phyloP scores from a whole-genome alignment of 2,888 invertebrate genomes.

The Scrobipalpa costella region DNA sequence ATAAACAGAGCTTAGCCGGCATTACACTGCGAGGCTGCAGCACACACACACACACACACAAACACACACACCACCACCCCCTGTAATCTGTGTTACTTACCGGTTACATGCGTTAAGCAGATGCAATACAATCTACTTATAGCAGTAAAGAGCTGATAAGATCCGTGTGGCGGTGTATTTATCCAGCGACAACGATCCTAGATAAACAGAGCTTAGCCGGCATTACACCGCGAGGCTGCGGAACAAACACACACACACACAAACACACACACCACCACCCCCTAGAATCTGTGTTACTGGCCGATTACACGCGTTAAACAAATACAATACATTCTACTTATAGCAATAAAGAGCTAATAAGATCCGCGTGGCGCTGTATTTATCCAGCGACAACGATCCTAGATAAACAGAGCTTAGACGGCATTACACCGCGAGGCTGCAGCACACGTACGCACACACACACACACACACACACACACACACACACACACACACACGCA shows the following conservation, averaged over 20 bases:
- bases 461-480: too few relatives aligned
- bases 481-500: too few relatives aligned
- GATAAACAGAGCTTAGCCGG: slow-evolving; percentile 18
- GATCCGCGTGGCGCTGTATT: slow-evolving; percentile 1
- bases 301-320: too few relatives aligned
- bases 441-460: neutral
- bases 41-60: slow-evolving; percentile 1
- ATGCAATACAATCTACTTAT: neutral
- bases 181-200: slow-evolving; percentile 4
- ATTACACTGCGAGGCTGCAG: neutral
- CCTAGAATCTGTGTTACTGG: slow-evolving; percentile 26
- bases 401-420: slow-evolving; percentile 19
- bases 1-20: slow-evolving; percentile 15
- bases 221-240: neutral
- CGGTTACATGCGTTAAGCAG: too few relatives aligned
- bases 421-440: neutral
- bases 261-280: neutral
- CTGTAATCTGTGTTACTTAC: slow-evolving; percentile 27
- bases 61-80: neutral
- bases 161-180: slow-evolving; percentile 7
- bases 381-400: slow-evolving; percentile 4
- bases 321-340: neutral
- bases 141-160: neutral
- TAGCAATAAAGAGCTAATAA: neutral
- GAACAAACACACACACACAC: neutral